Percentiles rank a stretch among this genome's conserved stretches.
Conservation (phyloP, 2,888 invertebrate species). For the Shargacucullia verbasci region DNA sequence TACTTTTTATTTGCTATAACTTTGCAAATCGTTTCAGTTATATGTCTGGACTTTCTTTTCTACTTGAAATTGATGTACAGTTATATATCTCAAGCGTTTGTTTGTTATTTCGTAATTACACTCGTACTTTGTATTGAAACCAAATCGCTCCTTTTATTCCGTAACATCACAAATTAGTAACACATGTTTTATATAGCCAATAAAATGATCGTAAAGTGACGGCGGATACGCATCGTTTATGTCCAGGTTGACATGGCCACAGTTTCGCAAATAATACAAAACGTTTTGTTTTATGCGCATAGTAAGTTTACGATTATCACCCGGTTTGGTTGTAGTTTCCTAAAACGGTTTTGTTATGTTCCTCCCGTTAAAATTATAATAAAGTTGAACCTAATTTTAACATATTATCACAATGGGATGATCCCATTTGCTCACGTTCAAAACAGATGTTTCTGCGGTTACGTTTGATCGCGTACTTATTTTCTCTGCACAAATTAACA, state of each 20-base stretch:
- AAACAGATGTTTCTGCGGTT: conserved; percentile 14
- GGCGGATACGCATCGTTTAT: conserved; percentile 48
- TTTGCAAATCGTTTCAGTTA: too few relatives aligned
- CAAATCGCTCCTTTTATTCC: conserved; percentile 24
- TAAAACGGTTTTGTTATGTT: conserved; percentile 11
- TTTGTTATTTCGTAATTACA: neutral
- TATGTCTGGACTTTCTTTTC: too few relatives aligned
- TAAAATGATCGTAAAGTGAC: conserved; percentile 63
- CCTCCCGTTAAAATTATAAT: conserved; percentile 15
- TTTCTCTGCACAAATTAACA: conserved; percentile 12
- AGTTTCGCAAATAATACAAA: conserved; percentile 45
- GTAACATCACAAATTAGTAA: conserved; percentile 51
- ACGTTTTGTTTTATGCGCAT: conserved; percentile 29
- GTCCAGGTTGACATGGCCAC: conserved; percentile 46
- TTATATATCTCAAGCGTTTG: neutral
- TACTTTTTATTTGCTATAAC: too few relatives aligned
- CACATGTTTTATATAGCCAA: conserved; percentile 57
- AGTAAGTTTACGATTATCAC: conserved; percentile 38
- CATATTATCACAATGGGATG: neutral
- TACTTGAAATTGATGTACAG: too few relatives aligned
- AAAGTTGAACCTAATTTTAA: conserved; percentile 25
- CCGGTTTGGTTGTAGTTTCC: conserved; percentile 11
- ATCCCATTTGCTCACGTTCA: conserved; percentile 15
- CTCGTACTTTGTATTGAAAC: conserved; percentile 5
- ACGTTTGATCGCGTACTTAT: conserved; percentile 24